Conservation (phyloP, 2,888 invertebrate genomes). For the Steinernema carpocapsae region DNA sequence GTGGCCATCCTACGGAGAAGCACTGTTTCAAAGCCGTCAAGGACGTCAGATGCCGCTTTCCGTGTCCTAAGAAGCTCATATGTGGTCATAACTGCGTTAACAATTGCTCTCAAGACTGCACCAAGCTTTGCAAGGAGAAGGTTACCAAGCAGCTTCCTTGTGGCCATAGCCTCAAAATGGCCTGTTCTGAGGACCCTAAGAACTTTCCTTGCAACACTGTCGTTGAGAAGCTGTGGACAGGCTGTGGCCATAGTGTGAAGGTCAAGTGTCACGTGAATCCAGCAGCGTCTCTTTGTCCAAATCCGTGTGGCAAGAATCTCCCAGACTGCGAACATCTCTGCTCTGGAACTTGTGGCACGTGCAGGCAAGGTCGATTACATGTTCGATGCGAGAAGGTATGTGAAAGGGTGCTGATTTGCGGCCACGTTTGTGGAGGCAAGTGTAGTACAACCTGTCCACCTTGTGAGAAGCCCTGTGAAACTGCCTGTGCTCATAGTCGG, state of each 20-base stretch:
- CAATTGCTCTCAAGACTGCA: conserved; percentile 25
- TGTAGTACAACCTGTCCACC: conserved; percentile 67
- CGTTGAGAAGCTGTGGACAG: conserved; percentile 36
- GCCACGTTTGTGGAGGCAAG: conserved; percentile 71
- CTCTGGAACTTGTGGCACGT: conserved; percentile 69
- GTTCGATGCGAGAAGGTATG: conserved; percentile 74
- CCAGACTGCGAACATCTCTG: conserved; percentile 67
- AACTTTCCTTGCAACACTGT: conserved; percentile 27
- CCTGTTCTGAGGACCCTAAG: conserved; percentile 32
- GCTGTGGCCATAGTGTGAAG: conserved; percentile 46
- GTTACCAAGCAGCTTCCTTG: conserved; percentile 43
- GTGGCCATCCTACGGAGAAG: conserved; percentile 51
- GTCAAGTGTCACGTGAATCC: conserved; percentile 40
- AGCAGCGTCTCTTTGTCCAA: conserved; percentile 45
- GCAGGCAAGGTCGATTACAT: conserved; percentile 73
- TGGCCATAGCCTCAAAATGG: conserved; percentile 56
- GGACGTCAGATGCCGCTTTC: conserved; percentile 45
- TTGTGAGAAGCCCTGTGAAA: conserved; percentile 71
- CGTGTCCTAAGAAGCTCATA: conserved; percentile 18
- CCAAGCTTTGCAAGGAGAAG: conserved; percentile 22
- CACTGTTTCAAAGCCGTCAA: background rate
- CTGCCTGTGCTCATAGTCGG: conserved; percentile 72
- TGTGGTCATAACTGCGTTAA: background rate
- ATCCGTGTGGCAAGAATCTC: conserved; percentile 50
- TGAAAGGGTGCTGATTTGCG: conserved; percentile 75